Evolutionary conservation across 2,797 vertebrate species (phyloP).

Genomic region (Ammospiza maritima): DNA sequence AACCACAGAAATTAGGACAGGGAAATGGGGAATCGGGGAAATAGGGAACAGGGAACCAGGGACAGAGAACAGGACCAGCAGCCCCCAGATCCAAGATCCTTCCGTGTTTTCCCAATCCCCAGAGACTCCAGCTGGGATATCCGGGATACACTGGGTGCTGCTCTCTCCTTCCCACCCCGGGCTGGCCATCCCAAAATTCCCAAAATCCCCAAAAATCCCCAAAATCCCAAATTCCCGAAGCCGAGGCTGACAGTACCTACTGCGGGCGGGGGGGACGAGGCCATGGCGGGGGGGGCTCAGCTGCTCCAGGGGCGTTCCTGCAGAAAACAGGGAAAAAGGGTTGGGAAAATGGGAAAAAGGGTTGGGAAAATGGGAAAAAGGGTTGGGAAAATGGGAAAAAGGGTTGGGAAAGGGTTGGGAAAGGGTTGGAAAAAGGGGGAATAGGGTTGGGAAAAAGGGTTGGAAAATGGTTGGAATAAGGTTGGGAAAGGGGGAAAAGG

Average conservation of each 20-base stretch:
- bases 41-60: too few species aligned
- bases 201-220: too few species aligned
- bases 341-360: background rate
- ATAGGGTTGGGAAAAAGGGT: too few species aligned
- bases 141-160: rapidly evolving
- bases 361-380: background rate
- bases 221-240: background rate
- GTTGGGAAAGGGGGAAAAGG: too few species aligned
- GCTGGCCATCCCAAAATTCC: background rate
- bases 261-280: background rate
- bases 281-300: background rate
- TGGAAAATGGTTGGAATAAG: too few species aligned
- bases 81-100: background rate
- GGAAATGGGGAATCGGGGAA: too few species aligned
- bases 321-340: background rate
- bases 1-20: too few species aligned
- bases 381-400: too few species aligned
- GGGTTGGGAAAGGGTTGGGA: background rate
- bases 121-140: background rate
- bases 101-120: rapidly evolving
- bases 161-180: background rate
- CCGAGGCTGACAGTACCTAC: background rate
- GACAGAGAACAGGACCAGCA: background rate
- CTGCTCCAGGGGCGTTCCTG: background rate
- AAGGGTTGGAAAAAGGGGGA: background rate